Evolutionary conservation across 1,140 invertebrate genomes (phyloP).

Genomic region (Apocrypta bakeri): DNA sequence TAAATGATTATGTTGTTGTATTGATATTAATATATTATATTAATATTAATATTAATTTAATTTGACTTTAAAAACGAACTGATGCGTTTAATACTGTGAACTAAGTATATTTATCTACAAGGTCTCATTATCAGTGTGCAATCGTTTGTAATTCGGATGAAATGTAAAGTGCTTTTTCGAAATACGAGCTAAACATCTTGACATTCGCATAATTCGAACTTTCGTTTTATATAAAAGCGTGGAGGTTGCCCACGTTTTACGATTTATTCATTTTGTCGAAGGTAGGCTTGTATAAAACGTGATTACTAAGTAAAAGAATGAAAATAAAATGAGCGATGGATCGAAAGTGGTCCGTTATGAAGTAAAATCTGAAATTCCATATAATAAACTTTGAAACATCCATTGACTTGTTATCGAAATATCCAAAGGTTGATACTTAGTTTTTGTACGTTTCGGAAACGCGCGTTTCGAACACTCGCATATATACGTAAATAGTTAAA

Average conservation of each 20-base stretch:
- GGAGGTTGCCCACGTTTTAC: constrained; percentile 62
- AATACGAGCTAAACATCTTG: constrained; percentile 28
- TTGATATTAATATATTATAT: no score
- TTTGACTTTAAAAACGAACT: constrained; percentile 11
- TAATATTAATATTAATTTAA: no score
- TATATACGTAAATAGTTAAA: constrained; percentile 68
- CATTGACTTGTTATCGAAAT: constrained; percentile 54
- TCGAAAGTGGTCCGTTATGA: constrained; percentile 5
- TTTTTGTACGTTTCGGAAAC: constrained; percentile 66
- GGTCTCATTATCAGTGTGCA: constrained; percentile 13
- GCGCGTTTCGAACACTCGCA: constrained; percentile 65
- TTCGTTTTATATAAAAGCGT: constrained; percentile 61
- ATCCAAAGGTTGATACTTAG: constrained; percentile 63
- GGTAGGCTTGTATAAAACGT: constrained; percentile 54
- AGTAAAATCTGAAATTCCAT: constrained; percentile 31
- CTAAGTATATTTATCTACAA: constrained; percentile 1
- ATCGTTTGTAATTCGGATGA: constrained; percentile 22
- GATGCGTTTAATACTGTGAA: constrained; percentile 10
- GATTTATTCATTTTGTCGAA: constrained; percentile 47
- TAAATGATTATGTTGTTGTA: constrained; percentile 41
- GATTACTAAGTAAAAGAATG: constrained; percentile 3
- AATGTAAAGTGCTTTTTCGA: not conserved
- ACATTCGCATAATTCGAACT: constrained; percentile 4
- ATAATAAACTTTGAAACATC: constrained; percentile 43
- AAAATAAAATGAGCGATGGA: constrained; percentile 6